A percentile compares a stretch with the other conserved stretches of the same genome.
These are phyloP conservation scores for Oceanites oceanicus DNA, from an alignment of 2,113 vertebrate genomes.

Conservation along the genomic window DNA sequence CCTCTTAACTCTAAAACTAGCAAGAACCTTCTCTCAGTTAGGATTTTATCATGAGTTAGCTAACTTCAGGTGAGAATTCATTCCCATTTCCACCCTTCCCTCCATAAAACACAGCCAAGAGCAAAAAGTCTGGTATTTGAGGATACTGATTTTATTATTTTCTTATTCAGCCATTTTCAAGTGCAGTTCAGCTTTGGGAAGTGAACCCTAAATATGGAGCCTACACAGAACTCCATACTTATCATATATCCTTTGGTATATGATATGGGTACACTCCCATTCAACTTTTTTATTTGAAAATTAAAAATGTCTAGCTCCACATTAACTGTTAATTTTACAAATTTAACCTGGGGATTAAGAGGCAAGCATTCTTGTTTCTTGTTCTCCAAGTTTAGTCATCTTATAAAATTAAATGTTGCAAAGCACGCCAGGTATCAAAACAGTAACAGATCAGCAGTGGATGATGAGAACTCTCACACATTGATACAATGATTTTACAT, in stretches of 20 bases:
- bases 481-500: background rate
- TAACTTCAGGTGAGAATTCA: background rate
- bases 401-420: background rate
- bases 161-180: background rate
- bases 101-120: background rate
- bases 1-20: background rate
- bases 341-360: background rate
- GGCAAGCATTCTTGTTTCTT: background rate
- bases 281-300: background rate
- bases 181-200: background rate
- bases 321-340: background rate
- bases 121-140: background rate
- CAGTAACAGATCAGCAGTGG: background rate
- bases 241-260: background rate
- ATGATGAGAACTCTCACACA: background rate
- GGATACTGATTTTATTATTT: background rate
- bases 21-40: background rate
- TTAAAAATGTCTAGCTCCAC: background rate
- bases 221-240: background rate
- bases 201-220: background rate
- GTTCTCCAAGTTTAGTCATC: background rate
- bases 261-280: background rate
- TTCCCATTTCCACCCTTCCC: background rate
- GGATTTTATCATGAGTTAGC: background rate
- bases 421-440: background rate